Percentiles rank a stretch among this genome's conserved stretches.
Conservation (phyloP, 2,113 vertebrate genomes). For the Mormyrus iriodes region DNA sequence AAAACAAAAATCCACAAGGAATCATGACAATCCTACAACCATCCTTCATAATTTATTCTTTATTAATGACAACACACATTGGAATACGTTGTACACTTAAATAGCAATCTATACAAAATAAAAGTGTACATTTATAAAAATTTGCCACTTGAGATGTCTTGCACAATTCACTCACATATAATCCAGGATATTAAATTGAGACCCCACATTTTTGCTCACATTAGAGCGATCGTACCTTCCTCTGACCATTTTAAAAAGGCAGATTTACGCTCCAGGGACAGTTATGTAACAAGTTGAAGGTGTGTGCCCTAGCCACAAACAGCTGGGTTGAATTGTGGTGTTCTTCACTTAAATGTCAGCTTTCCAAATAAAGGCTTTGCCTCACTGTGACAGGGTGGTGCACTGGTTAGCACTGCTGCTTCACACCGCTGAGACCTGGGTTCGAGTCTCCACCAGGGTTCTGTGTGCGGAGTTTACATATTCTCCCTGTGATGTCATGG, state of each 20-base stretch:
- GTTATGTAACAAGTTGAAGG: neutral
- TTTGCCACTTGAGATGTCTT: neutral
- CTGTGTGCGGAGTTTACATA: no score
- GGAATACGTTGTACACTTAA: neutral
- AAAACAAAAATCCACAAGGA: neutral
- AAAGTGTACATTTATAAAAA: neutral
- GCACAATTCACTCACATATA: neutral
- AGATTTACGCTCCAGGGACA: neutral
- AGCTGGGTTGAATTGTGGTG: neutral
- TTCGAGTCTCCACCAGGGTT: no score
- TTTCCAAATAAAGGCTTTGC: no score
- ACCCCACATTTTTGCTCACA: neutral
- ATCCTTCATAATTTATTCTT: neutral
- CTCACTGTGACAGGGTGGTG: no score
- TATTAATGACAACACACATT: constrained; percentile 1
- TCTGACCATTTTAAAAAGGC: neutral
- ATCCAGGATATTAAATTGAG: neutral
- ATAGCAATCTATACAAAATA: neutral
- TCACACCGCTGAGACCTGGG: no score
- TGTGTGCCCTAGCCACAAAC: neutral
- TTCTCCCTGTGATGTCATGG: no score
- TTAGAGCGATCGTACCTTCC: neutral
- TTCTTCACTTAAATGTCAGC: neutral
- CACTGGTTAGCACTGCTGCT: no score
- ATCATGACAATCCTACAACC: neutral